These are phyloP conservation scores for Calidris pugnax DNA, from an alignment of 2,113 vertebrate genomes.

Conservation along the genomic window DNA sequence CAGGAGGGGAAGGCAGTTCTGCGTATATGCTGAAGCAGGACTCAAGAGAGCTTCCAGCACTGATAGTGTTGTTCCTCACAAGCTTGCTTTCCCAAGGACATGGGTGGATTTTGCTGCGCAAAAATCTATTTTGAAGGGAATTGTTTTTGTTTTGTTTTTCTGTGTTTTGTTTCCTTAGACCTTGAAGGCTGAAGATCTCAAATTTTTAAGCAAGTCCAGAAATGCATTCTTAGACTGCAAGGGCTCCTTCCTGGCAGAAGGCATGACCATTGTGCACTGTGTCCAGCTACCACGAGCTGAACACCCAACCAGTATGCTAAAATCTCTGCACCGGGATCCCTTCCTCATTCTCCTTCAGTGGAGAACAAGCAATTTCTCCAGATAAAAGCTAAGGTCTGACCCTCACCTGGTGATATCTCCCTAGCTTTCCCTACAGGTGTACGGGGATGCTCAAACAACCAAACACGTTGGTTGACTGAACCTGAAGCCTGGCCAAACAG, in stretches of 20 bases:
- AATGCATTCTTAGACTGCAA: neutral
- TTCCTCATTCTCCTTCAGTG: neutral
- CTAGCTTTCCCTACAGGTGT: neutral
- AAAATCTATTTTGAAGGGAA: neutral
- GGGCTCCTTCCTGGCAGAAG: neutral
- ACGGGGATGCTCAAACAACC: neutral
- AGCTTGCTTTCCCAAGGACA: neutral
- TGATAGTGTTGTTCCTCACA: neutral
- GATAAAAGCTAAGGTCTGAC: neutral
- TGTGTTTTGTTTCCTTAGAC: neutral
- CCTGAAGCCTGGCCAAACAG: neutral
- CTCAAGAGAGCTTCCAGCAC: neutral
- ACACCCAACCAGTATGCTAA: rapidly evolving
- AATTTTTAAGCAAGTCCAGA: neutral
- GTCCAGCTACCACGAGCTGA: neutral
- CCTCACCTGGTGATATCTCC: neutral
- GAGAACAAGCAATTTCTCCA: neutral
- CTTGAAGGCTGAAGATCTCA: neutral
- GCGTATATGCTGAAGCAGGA: neutral
- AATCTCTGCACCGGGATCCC: neutral
- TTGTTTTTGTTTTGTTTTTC: neutral
- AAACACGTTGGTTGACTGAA: neutral
- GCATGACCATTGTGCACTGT: neutral
- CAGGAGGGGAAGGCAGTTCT: neutral
- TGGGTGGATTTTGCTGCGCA: neutral